Evolutionary conservation across 1,140 invertebrate genomes (phyloP), one percentile per base, ranked within the genome.

Genomic region (Trichomalopsis sarcophagae): DNA sequence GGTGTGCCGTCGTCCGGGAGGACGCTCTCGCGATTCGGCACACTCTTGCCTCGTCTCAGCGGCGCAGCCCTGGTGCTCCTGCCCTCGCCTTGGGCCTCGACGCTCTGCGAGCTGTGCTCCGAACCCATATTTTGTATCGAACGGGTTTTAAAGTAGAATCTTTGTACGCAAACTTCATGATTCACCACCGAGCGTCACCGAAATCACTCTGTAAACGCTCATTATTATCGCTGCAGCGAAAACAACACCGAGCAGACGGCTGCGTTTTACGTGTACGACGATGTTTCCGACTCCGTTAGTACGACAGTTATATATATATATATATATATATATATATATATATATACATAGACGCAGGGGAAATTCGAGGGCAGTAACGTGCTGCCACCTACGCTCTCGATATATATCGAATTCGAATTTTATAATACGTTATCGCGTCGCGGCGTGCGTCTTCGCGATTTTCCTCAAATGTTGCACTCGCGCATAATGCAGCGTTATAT

Each of bases 11-110:
- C 92, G 21, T 93, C 92, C n/a, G 94, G 94, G n/a, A 90, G 90
- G 40, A 91, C 69, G 85, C 86, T 89, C 80, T 90, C 94, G 87
- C 89, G 92, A 88, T 93, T 94, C 1, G 95, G 94, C 36, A 95
- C 94, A 36, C 94, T 95, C 89, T 95, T 94, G 44, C 95, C 94
- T 50, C 94, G 87, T 78, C 93, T 90, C 14, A 95, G 87, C 73
- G 93, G 93, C 6, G 86, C 87, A 17, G 88, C 81, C 77, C 90
- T 91, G 17, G 88, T 78, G 86, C 92, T 90, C 11, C 79, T 81
- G 33, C 81, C 69, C 21, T 89, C 88, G 23, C 87, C 82, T 69
- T 91, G 92, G 21, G 82, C 87, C 30, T 62, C 78, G 0, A 9
- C n/a, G 30, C 62, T 89, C 82, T 93, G 92, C 21, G 94, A 92